Evolutionary conservation across 2,888 invertebrate genomes (phyloP), one percentile per base, ranked within the genome.

Genomic region (Deladenus siricidicola): DNA sequence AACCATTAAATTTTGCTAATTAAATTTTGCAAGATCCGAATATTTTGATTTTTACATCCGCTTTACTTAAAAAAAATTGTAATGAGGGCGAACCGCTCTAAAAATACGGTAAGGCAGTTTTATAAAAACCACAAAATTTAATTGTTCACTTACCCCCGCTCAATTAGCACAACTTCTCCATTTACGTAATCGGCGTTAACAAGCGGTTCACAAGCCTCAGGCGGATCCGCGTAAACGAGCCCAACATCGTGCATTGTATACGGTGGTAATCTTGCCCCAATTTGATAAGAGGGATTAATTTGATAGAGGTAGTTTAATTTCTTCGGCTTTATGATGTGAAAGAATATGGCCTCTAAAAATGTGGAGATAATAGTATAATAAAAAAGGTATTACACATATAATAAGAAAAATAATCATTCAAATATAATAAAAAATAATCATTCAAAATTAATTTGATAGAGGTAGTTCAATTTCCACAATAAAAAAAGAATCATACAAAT

Each of bases 271-370:
- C 26, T 30, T 19, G 39, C 48, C n/a, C 70, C 70, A 28, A 70
- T 64, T 53, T 66, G 66, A 58, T 66, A 70, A 1, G 67, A 65
- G n/a, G 69, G 70, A 56, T 67, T 64, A 56, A 70, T 66, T 39
- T 70, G 66, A 55, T 69, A 70, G 4, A 67, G 62, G 43, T 64
- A 70, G 4, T 67, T 64, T 39, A 70, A 43, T 34, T 61, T 60
- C 29, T 60, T 58, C n/a, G 70, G 70, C 26, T 59, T 53, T 8
- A 59, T 63, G 28, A 70, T 62, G 3, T 63, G 61, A 60, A 70
- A 70, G 19, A 69, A 60, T 29, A 67, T 45, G 3, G 63, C 63
- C 2, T 67, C 67, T 50, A 56, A 62, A 62, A 61, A 57, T 30
- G 1, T 45, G 21, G 26, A 1, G 26, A 50, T 4, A 8, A 50